A percentile compares a stretch with the other conserved stretches of the same genome.
phyloP scores from a whole-genome alignment of 2,888 invertebrate species.

The Leptothorax acervorum region DNA sequence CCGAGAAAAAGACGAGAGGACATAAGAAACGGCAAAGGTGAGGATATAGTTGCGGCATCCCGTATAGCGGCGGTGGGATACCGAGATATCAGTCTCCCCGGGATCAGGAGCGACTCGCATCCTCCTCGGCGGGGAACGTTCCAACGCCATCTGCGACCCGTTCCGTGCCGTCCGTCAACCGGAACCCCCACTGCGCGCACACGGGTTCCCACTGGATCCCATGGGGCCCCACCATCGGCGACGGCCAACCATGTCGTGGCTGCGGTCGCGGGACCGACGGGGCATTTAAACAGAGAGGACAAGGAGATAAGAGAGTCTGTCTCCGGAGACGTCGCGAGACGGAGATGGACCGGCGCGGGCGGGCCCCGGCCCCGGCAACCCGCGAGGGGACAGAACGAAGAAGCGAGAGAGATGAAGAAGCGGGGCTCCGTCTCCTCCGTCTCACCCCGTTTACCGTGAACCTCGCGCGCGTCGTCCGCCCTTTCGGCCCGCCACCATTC shows the following conservation, averaged over 20 bases:
- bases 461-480: background rate
- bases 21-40: background rate
- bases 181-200: constrained; percentile 37
- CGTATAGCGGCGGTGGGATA: background rate
- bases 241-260: constrained; percentile 27
- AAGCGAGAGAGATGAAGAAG: too few relatives aligned
- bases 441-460: background rate
- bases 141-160: constrained; percentile 52
- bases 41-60: background rate
- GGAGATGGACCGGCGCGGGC: constrained; percentile 50
- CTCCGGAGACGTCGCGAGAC: constrained; percentile 46
- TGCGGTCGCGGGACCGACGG: constrained; percentile 43
- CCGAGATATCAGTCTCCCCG: constrained; percentile 22
- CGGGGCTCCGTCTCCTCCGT: background rate
- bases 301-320: constrained; percentile 63
- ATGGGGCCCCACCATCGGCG: constrained; percentile 39
- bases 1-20: background rate
- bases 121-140: constrained; percentile 17
- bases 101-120: constrained; percentile 12
- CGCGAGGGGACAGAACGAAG: too few relatives aligned
- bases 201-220: constrained; percentile 45
- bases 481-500: constrained; percentile 20
- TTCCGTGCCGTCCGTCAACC: constrained; percentile 49
- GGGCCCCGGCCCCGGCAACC: background rate
- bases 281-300: constrained; percentile 62